Evolutionary conservation across 1,140 invertebrate genomes (phyloP).

Genomic region (Drosophila pruinosa): DNA sequence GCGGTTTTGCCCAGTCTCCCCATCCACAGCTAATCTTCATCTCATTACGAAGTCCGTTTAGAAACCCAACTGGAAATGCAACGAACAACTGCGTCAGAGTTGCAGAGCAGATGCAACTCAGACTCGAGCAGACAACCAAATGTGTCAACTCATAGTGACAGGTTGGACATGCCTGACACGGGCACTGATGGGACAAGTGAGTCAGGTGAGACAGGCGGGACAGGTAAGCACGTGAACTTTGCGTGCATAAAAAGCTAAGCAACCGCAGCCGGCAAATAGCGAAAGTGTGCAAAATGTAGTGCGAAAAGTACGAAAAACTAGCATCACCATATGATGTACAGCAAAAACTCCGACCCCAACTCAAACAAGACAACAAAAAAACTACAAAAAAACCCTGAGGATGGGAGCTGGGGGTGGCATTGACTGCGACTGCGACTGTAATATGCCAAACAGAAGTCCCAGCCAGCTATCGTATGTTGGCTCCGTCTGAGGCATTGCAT

Average conservation of each 20-base stretch:
- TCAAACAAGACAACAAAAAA: neutral
- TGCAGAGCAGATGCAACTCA: conserved; percentile 16
- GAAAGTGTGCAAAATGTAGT: conserved; percentile 62
- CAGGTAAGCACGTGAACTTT: conserved; percentile 42
- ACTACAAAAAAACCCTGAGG: neutral
- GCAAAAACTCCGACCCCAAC: neutral
- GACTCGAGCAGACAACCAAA: conserved; percentile 33
- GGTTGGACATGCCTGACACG: neutral
- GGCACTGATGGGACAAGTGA: neutral
- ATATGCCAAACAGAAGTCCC: conserved; percentile 66
- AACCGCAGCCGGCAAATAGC: conserved; percentile 39
- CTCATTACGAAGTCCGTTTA: conserved; percentile 49
- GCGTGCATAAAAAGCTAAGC: conserved; percentile 46
- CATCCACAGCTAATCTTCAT: conserved; percentile 21
- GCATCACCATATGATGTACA: conserved; percentile 42
- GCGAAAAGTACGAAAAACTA: conserved; percentile 43
- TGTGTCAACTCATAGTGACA: conserved; percentile 52
- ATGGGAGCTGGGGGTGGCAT: conserved; percentile 18
- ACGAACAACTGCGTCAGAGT: neutral
- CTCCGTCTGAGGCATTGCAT: conserved; percentile 57
- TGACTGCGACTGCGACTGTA: conserved; percentile 51
- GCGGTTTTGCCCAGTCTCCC: neutral
- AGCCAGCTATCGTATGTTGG: conserved; percentile 30
- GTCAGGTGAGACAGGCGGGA: conserved; percentile 1
- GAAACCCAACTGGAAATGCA: conserved; percentile 27